These are phyloP conservation scores for Carlito syrichta DNA, from an alignment of 2,113 vertebrate species.

Conservation along the genomic window DNA sequence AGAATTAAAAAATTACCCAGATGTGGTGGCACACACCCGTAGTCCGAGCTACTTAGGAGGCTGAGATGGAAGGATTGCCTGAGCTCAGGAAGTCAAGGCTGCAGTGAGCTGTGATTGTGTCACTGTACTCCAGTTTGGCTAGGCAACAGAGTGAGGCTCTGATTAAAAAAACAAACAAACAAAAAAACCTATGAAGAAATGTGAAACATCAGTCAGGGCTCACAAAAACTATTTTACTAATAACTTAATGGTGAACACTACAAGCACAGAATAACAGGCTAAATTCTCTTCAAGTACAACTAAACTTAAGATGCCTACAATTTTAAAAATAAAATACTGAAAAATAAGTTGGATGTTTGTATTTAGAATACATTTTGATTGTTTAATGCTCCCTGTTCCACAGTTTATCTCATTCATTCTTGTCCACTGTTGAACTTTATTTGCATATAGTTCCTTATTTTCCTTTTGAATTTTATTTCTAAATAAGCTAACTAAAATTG, in stretches of 20 bases:
- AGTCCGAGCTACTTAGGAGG: too few species aligned
- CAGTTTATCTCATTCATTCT: background rate
- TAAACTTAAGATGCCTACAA: background rate
- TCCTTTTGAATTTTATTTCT: background rate
- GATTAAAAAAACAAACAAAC: too few species aligned
- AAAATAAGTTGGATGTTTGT: background rate
- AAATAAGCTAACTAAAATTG: background rate
- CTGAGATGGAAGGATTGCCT: too few species aligned
- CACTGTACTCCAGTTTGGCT: too few species aligned
- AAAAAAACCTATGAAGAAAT: too few species aligned
- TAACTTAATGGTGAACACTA: background rate
- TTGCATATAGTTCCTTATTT: too few species aligned
- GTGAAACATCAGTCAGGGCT: background rate
- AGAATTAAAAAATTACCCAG: too few species aligned
- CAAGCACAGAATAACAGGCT: background rate
- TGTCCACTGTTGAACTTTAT: background rate
- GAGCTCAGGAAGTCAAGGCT: too few species aligned
- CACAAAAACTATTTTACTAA: background rate
- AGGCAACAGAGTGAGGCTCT: too few species aligned
- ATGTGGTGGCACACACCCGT: too few species aligned
- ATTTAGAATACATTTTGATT: background rate
- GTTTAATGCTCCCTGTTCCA: background rate
- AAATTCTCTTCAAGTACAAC: background rate
- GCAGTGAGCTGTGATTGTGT: too few species aligned
- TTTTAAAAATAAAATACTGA: conserved; percentile 11